Evolutionary conservation across 2,797 vertebrate genomes (phyloP).

Genomic region (Heliangelus exortis): DNA sequence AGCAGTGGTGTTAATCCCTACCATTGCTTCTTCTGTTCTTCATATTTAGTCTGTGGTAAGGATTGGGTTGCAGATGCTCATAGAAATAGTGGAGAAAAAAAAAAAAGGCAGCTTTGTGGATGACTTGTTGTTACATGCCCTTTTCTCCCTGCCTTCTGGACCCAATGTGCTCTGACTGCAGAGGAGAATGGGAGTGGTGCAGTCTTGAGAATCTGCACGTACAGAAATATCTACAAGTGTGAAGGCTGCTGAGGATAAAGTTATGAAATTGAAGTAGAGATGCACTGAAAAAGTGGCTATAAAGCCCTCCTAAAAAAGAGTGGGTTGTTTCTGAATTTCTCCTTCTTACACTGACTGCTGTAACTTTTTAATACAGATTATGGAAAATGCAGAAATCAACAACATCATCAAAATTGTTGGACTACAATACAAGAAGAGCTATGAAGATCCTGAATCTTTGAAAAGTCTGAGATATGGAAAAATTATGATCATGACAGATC

Average conservation of each 20-base stretch:
- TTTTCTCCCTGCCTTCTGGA: background rate
- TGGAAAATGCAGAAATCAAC: conserved; percentile 94
- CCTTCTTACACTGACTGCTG: background rate
- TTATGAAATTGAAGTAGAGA: background rate
- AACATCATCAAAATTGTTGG: conserved; percentile 94
- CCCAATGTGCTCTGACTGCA: background rate
- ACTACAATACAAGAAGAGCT: conserved; percentile 92
- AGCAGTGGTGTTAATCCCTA: background rate
- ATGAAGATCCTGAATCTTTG: conserved; percentile 89
- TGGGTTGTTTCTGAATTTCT: background rate
- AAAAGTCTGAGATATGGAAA: conserved; percentile 89
- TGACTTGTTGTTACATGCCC: background rate
- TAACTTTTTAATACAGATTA: conserved; percentile 79
- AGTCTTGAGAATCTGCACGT: background rate
- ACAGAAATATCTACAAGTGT: background rate
- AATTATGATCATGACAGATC: conserved; percentile 96
- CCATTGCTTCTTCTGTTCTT: background rate
- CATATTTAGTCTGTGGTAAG: background rate
- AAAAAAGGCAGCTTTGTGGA: background rate
- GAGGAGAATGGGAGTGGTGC: background rate
- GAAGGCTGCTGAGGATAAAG: background rate
- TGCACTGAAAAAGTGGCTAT: background rate
- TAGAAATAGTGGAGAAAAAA: background rate
- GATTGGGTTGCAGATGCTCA: background rate
- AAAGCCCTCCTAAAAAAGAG: background rate